Evolutionary conservation across 1,140 invertebrate species (phyloP).

Genomic region (Hylaeus anthracinus): DNA sequence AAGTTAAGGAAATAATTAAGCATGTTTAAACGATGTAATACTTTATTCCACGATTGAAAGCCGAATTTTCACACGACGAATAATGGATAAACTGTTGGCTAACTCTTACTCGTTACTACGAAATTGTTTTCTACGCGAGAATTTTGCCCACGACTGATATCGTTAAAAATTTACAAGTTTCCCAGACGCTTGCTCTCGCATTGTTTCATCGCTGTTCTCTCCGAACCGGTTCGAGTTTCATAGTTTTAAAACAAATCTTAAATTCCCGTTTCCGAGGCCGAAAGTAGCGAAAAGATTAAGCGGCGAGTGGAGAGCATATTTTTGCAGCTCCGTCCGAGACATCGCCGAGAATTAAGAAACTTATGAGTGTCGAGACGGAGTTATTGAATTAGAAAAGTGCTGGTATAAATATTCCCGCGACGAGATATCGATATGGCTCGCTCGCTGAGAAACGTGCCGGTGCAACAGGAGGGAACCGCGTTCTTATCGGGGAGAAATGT

Average conservation of each 20-base stretch:
- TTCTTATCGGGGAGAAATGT: conserved; percentile 57
- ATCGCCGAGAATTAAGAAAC: background rate
- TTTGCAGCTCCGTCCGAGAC: background rate
- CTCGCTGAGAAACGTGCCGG: conserved; percentile 14
- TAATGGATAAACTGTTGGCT: no score
- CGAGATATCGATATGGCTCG: conserved; percentile 29
- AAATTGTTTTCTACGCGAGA: no score
- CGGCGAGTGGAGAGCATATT: background rate
- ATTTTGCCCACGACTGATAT: no score
- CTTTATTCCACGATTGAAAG: no score
- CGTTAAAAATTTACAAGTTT: no score
- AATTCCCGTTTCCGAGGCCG: background rate
- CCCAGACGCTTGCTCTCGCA: no score
- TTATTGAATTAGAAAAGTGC: conserved; percentile 33
- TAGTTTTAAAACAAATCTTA: background rate
- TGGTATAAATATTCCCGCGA: conserved; percentile 20
- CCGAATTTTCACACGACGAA: no score
- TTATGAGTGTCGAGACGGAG: background rate
- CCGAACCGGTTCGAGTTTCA: no score
- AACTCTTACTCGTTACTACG: no score
- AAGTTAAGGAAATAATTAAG: no score
- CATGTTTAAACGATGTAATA: no score
- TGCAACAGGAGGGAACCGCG: conserved; percentile 31
- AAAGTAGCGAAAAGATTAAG: background rate
- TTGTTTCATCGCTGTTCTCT: background rate